These are phyloP conservation scores for Neomorphus geoffroyi DNA, from an alignment of 2,797 vertebrate genomes.

Conservation along the genomic window DNA sequence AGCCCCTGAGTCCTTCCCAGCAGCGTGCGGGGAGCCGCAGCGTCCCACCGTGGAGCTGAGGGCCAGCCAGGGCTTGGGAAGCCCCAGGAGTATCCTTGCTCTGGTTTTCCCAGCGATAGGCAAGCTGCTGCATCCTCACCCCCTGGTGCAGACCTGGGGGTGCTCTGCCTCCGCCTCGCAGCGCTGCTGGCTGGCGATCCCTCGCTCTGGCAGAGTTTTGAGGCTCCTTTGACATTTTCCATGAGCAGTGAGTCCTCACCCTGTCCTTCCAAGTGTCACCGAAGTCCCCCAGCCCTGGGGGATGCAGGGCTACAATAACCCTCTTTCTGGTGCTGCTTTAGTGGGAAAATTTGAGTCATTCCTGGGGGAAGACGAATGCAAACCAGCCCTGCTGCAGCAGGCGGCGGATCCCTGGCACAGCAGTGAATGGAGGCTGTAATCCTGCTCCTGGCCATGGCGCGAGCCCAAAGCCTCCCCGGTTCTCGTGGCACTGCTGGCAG, in stretches of 20 bases:
- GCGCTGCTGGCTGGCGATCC: rapidly evolving
- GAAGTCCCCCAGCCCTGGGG: not conserved
- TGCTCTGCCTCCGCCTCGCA: not conserved
- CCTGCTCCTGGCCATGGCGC: not conserved
- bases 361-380: not conserved
- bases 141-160: rapidly evolving
- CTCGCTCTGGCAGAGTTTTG: rapidly evolving
- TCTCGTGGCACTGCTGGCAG: not conserved
- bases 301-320: not conserved
- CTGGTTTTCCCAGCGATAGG: not conserved
- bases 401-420: not conserved
- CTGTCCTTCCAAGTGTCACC: not conserved
- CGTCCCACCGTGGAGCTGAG: rapidly evolving
- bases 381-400: not conserved
- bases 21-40: rapidly evolving
- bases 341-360: conserved; percentile 17
- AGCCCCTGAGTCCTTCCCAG: not conserved
- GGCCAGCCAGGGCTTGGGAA: rapidly evolving
- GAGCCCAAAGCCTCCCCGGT: not conserved
- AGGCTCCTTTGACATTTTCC: not conserved
- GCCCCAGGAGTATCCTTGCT: not conserved
- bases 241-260: not conserved
- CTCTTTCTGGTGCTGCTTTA: not conserved
- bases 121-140: rapidly evolving
- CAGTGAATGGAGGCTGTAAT: not conserved